Percentiles rank a stretch among this genome's conserved stretches.
These are phyloP conservation scores for Amiota minor DNA, from an alignment of 2,888 invertebrate species.

Conservation along the genomic window DNA sequence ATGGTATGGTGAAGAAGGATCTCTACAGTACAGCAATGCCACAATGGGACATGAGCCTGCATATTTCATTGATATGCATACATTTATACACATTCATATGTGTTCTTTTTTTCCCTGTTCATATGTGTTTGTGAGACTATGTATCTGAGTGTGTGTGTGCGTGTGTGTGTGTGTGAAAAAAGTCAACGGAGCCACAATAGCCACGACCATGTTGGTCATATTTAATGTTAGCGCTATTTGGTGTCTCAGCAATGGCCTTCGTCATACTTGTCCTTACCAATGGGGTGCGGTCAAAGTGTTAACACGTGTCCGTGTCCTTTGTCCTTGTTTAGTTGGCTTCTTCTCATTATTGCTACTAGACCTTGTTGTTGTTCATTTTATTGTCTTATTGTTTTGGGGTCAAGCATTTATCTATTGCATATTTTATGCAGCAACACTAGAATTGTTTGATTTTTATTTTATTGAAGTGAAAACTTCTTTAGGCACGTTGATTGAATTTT, in stretches of 20 bases:
- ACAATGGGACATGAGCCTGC: conserved; percentile 11
- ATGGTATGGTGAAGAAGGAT: conserved; percentile 4
- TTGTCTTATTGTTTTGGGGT: neutral
- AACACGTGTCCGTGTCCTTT: neutral
- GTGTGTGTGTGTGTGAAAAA: conserved; percentile 44
- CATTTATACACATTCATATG: neutral
- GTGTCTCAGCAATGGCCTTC: neutral
- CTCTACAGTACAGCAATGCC: neutral
- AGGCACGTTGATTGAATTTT: too few species aligned
- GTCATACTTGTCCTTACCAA: neutral
- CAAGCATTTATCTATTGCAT: neutral
- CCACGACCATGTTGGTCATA: conserved; percentile 58
- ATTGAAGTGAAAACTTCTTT: too few species aligned
- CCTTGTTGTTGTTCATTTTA: too few species aligned
- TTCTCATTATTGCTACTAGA: neutral
- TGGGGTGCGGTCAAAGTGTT: neutral
- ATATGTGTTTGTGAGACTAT: neutral
- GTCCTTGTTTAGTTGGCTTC: neutral
- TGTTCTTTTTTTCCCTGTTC: conserved; percentile 20
- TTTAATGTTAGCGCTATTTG: conserved; percentile 49
- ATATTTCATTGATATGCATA: conserved; percentile 8
- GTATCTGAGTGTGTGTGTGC: conserved; percentile 5
- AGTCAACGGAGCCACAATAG: conserved; percentile 52
- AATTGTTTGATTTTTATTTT: conserved; percentile 16
- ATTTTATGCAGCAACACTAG: conserved; percentile 21